Conservation (phyloP, 37 sponge, comb jelly and placozoan genomes). For the Tethya wilhelma region DNA sequence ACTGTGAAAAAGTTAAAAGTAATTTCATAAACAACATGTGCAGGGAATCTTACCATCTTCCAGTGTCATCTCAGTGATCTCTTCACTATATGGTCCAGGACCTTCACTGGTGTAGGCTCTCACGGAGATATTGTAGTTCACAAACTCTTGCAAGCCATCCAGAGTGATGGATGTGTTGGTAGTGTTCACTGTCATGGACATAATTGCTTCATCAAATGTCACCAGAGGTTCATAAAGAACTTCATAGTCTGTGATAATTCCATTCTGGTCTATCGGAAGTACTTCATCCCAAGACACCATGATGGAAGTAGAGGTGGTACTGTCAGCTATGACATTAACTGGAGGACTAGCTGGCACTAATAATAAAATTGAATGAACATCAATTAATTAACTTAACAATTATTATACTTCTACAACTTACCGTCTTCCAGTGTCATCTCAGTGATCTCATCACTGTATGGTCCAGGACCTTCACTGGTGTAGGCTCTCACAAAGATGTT, state of each 20-base stretch:
- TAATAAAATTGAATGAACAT: neutral
- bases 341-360: constrained; percentile 4
- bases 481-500: constrained; percentile 18
- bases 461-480: constrained; percentile 23
- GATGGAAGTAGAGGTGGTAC: constrained; percentile 18
- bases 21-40: neutral
- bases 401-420: neutral
- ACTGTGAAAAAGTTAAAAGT: neutral
- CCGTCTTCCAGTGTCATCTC: constrained; percentile 17
- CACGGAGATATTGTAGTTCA: constrained; percentile 44
- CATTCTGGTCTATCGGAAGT: constrained; percentile 27
- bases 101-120: constrained; percentile 39
- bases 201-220: neutral
- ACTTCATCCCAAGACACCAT: constrained; percentile 32
- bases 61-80: neutral
- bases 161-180: neutral
- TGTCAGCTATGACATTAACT: neutral
- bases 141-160: constrained; percentile 12
- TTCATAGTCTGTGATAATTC: constrained; percentile 40
- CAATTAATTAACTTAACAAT: neutral
- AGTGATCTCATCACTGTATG: constrained; percentile 5
- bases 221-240: constrained; percentile 26
- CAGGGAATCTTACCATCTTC: constrained; percentile 1
- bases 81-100: constrained; percentile 12
- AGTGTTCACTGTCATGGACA: neutral